Conservation (phyloP, 2,797 vertebrate species). For the Halcyon badia region DNA sequence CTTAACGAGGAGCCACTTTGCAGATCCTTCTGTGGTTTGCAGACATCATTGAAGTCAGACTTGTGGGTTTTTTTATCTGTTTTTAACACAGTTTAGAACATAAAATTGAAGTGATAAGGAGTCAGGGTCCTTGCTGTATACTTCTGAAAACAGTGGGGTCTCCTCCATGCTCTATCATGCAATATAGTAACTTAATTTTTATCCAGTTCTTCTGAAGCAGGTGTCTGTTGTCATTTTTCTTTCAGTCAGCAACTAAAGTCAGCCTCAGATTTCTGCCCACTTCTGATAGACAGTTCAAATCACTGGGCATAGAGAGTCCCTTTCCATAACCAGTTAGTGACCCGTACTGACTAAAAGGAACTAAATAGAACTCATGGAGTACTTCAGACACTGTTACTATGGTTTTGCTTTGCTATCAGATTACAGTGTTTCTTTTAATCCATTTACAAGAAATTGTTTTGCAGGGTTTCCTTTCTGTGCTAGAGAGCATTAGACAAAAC, state of each 20-base stretch:
- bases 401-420: neutral
- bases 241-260: neutral
- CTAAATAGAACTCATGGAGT: neutral
- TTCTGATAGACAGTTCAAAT: neutral
- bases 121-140: neutral
- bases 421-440: neutral
- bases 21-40: neutral
- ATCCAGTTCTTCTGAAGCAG: neutral
- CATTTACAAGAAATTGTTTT: neutral
- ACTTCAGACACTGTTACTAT: neutral
- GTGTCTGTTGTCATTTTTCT: neutral
- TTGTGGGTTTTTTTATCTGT: neutral
- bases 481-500: neutral
- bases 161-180: neutral
- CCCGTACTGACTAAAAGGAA: neutral
- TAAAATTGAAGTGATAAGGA: neutral
- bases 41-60: neutral
- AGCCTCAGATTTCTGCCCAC: neutral
- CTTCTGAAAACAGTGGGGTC: neutral
- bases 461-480: neutral
- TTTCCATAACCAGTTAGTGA: neutral
- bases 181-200: neutral
- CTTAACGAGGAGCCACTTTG: neutral
- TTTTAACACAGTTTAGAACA: neutral
- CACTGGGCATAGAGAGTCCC: neutral